Conservation (phyloP, 2,113 vertebrate genomes). For the Tachuris rubrigastra region DNA sequence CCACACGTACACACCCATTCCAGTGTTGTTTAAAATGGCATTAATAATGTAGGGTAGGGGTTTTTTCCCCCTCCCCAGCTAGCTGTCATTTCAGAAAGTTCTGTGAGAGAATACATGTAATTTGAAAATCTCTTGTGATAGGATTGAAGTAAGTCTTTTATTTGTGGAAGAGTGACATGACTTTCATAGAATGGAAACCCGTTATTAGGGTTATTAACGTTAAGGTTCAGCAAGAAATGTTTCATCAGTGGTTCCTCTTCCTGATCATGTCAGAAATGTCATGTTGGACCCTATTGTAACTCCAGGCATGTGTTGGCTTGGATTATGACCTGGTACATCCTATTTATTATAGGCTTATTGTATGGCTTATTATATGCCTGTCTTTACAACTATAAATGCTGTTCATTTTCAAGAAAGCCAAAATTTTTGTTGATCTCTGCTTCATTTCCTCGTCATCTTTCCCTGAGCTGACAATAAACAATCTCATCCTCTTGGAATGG, state of each 20-base stretch:
- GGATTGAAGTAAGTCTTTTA: constrained; percentile 9
- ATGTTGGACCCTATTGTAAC: background rate
- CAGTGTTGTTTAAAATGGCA: background rate
- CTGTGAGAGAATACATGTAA: background rate
- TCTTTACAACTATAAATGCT: background rate
- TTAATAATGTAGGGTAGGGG: background rate
- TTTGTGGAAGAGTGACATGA: background rate
- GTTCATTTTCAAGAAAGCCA: background rate
- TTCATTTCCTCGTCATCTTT: background rate
- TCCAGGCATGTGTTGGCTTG: background rate
- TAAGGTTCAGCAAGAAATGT: background rate
- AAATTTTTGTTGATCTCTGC: background rate
- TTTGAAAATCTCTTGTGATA: constrained; percentile 20
- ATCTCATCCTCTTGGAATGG: fast-evolving
- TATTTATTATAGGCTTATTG: background rate
- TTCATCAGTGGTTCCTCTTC: background rate
- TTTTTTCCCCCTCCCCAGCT: background rate
- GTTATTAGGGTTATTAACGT: background rate
- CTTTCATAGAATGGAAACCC: background rate
- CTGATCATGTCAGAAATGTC: background rate
- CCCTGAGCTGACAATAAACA: background rate
- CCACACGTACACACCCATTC: background rate
- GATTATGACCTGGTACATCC: background rate
- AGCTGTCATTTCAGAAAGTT: constrained; percentile 42
- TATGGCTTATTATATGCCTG: background rate